phyloP scores from a whole-genome alignment of 2,113 vertebrate genomes.

The Plotosus lineatus region DNA sequence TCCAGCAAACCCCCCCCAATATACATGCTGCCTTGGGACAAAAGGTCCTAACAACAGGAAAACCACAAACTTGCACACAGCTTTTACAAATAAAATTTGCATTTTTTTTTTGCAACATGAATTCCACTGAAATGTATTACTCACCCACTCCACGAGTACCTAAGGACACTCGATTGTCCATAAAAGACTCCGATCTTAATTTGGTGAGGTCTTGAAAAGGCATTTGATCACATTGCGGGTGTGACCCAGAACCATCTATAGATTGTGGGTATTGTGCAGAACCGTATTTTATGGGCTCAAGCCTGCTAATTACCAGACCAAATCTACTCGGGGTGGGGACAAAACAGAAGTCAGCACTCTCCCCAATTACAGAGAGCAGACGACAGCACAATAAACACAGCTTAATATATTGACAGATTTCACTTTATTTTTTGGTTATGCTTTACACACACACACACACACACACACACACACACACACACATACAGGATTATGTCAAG shows the following conservation, averaged over 20 bases:
- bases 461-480: background rate
- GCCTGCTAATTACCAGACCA: constrained; percentile 7
- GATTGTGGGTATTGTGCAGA: constrained; percentile 12
- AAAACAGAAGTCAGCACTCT: constrained; percentile 47
- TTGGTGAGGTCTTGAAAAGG: background rate
- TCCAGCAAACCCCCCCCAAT: background rate
- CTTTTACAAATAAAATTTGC: background rate
- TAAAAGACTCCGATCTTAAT: background rate
- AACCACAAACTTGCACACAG: background rate
- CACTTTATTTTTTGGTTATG: constrained; percentile 10
- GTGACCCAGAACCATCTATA: constrained; percentile 29
- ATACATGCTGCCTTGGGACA: background rate
- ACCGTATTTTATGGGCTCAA: background rate
- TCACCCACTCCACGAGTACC: background rate
- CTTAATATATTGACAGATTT: constrained; percentile 49
- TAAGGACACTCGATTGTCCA: background rate
- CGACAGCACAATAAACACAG: constrained; percentile 54
- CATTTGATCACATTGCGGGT: constrained; percentile 5
- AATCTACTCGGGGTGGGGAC: constrained; percentile 29
- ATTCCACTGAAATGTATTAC: background rate
- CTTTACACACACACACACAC: constrained; percentile 3
- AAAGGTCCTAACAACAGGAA: background rate
- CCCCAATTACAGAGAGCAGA: constrained; percentile 53
- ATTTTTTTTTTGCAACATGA: background rate
- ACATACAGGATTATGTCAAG: constrained; percentile 31